Conservation (phyloP, 2,888 invertebrate genomes). For the Tenthredo amoena region DNA sequence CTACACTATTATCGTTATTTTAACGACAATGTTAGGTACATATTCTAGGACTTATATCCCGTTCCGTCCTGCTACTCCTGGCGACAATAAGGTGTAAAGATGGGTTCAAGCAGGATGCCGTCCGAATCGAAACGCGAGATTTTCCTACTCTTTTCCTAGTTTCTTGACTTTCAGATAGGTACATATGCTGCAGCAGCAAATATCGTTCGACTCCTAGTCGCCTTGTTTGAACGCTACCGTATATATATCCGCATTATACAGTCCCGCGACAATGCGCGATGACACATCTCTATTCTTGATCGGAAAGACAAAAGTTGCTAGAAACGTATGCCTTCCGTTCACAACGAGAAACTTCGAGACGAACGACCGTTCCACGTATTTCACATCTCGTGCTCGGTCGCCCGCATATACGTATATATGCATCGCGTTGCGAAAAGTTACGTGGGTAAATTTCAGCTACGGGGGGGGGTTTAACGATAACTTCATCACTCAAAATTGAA, state of each 20-base stretch:
- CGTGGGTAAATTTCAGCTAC: slow-evolving; percentile 27
- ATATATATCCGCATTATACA: slow-evolving; percentile 23
- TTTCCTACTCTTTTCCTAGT: background rate
- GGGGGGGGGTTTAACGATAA: slow-evolving; percentile 6
- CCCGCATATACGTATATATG: background rate
- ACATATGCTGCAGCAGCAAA: background rate
- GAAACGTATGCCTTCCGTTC: slow-evolving; percentile 47
- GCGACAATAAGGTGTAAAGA: slow-evolving; percentile 46
- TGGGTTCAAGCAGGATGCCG: slow-evolving; percentile 3
- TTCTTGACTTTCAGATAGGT: background rate
- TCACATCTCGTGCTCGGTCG: background rate
- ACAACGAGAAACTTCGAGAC: slow-evolving; percentile 37
- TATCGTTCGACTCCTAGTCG: background rate
- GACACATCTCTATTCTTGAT: slow-evolving; percentile 45
- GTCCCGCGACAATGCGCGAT: slow-evolving; percentile 21
- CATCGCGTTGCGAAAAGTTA: slow-evolving; percentile 17
- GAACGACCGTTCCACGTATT: slow-evolving; percentile 1
- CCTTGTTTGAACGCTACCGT: background rate
- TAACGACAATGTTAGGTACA: slow-evolving; percentile 66
- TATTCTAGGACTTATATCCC: slow-evolving; percentile 46
- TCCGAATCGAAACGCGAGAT: background rate
- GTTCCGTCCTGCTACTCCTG: background rate
- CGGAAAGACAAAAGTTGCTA: slow-evolving; percentile 45
- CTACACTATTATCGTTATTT: slow-evolving; percentile 68
- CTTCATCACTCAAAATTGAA: background rate